These are phyloP conservation scores for pig (Sus scrofa) DNA, from an alignment of 2,113 vertebrate genomes.

Conservation along the genomic window T2T-Sscrofa CM000816.6:39041001-39041500, in stretches of 20 bases:
- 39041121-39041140: neutral
- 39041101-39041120: neutral
- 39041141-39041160: neutral
- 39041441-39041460: neutral
- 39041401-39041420: neutral
- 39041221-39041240: neutral
- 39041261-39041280: constrained; percentile 17
- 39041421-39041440: neutral
- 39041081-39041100: constrained; percentile 6
- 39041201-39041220: constrained; percentile 26
- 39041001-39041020: constrained; percentile 34
- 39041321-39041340: neutral
- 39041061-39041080: neutral
- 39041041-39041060: constrained; percentile 4
- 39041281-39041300: neutral
- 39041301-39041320: neutral
- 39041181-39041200: neutral
- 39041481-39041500: neutral
- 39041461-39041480: neutral
- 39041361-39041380: neutral
- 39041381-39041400: constrained; percentile 13
- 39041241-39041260: constrained; percentile 39
- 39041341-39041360: neutral
- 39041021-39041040: neutral
- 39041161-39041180: neutral